Evolutionary conservation across 2,113 vertebrate species (phyloP).

Genomic region (Passer montanus): DNA sequence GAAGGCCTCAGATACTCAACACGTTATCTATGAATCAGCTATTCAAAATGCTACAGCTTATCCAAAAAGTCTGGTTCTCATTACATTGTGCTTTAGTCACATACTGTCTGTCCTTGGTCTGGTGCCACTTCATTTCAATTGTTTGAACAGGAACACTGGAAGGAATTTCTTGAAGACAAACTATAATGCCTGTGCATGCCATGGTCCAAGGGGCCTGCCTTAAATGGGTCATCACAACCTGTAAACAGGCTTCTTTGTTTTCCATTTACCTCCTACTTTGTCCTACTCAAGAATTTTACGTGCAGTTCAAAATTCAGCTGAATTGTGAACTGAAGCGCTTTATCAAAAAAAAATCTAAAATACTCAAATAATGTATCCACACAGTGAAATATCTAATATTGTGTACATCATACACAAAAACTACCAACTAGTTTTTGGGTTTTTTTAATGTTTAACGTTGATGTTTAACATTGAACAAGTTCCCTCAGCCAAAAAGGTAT

Average conservation of each 20-base stretch:
- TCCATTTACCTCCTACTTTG: not conserved
- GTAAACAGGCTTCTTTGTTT: not conserved
- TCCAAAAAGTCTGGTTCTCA: slow-evolving; percentile 1
- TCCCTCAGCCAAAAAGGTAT: not conserved
- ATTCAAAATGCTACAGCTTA: not conserved
- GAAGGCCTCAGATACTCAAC: not conserved
- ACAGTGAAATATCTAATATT: not conserved
- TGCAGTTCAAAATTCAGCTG: not conserved
- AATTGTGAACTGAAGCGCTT: not conserved
- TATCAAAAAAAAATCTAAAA: not conserved
- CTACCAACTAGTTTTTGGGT: not conserved
- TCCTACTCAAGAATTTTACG: not conserved
- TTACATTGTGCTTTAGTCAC: slow-evolving; percentile 5
- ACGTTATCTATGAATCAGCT: not conserved
- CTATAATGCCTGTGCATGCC: not conserved
- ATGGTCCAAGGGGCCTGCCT: not conserved
- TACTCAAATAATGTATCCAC: not conserved
- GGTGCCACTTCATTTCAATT: slow-evolving; percentile 11
- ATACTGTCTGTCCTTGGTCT: slow-evolving; percentile 28
- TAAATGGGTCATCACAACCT: not conserved
- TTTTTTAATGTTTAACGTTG: no score
- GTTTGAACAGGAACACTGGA: slow-evolving; percentile 8
- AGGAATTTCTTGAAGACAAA: slow-evolving; percentile 23
- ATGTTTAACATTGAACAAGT: accelerated
- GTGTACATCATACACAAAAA: not conserved